Base-by-base conservation (phyloP, 2,113 vertebrate species). In the Pyxicephalus adspersus region DNA sequence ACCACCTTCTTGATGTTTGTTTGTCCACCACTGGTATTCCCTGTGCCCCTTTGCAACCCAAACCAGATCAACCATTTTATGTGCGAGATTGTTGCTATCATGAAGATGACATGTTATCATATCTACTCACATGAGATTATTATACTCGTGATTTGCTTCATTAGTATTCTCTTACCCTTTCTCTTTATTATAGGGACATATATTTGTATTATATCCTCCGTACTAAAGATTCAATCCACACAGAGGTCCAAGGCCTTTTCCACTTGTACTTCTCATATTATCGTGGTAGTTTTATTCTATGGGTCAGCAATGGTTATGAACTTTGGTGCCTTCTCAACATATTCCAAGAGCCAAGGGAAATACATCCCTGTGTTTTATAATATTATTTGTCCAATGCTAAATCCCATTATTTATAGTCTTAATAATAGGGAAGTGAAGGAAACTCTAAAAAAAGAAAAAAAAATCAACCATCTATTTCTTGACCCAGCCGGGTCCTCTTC, bases 1-100 rank as follows among this genome's bases (percentile, higher is more conserved):
- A 8, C 7, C 4, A 17, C 23, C 51, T 70, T 70, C 26, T 52
- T 54, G 18, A 28, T 3, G 1, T 26, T 50, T 1, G 67, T 54
- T 16, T 1, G 34, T n/a, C 54, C 28, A 31, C n/a, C 54, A 17
- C 2, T 54, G 0, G 0, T 54, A 2, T 22, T 22, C 5, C 71
- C 71, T 0, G 13, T 73, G 15, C 26, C 22, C 9, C 4, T 58
- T 4, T 73, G 71, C 9, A 57, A 58, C 8, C 52, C 52, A 29
- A 73, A 73, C 71, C 26, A 34, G 28, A 20, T 64, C 7, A 64
- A 64, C 17, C 25, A 64, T 64, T 64, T 64, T 17, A 15, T 16
- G 17, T 64, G 68, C n/a, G 54, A 73, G 25, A 45, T 31, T n/a
- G 26, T 58, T 3, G 26, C 28, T 8, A 13, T 58, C 6, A 3